A percentile compares a stretch with the other conserved stretches of the same genome.
Conservation (phyloP, 2,113 vertebrate genomes). For the Hirundichthys speculiger region DNA sequence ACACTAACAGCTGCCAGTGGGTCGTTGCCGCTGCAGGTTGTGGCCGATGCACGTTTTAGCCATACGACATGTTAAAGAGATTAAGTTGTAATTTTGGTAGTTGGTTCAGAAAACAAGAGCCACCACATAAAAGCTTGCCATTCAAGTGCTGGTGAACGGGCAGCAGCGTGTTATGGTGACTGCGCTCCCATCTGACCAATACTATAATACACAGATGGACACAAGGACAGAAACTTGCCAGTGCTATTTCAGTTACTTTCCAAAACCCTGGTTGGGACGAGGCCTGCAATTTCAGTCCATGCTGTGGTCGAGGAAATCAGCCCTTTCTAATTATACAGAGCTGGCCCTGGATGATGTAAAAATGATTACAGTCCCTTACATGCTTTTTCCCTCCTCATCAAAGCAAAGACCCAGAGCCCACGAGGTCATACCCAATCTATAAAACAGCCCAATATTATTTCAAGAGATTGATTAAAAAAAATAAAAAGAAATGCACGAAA, state of each 20-base stretch:
- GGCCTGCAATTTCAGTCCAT: conserved; percentile 80
- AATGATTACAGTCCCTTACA: conserved; percentile 78
- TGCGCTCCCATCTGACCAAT: conserved; percentile 67
- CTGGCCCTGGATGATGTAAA: conserved; percentile 75
- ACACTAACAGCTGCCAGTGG: conserved; percentile 12
- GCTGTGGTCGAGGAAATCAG: conserved; percentile 79
- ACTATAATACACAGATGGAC: conserved; percentile 62
- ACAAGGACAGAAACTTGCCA: conserved; percentile 64
- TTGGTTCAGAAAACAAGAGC: conserved; percentile 69
- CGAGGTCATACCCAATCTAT: conserved; percentile 60
- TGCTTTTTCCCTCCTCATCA: conserved; percentile 72
- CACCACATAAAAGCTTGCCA: conserved; percentile 73
- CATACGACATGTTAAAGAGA: conserved; percentile 68
- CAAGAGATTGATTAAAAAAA: conserved; percentile 59
- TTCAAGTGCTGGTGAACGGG: conserved; percentile 55
- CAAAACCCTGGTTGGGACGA: conserved; percentile 64
- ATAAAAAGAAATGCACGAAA: conserved; percentile 41
- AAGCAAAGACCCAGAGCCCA: conserved; percentile 66
- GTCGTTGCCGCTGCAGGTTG: conserved; percentile 26
- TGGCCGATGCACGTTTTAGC: conserved; percentile 48
- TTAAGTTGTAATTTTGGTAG: conserved; percentile 77
- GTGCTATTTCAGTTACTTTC: conserved; percentile 75
- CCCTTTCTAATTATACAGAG: conserved; percentile 80
- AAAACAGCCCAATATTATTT: conserved; percentile 68
- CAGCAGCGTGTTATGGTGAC: conserved; percentile 59